Conservation (phyloP, 2,888 invertebrate genomes). For the Drosophila anomalata region DNA sequence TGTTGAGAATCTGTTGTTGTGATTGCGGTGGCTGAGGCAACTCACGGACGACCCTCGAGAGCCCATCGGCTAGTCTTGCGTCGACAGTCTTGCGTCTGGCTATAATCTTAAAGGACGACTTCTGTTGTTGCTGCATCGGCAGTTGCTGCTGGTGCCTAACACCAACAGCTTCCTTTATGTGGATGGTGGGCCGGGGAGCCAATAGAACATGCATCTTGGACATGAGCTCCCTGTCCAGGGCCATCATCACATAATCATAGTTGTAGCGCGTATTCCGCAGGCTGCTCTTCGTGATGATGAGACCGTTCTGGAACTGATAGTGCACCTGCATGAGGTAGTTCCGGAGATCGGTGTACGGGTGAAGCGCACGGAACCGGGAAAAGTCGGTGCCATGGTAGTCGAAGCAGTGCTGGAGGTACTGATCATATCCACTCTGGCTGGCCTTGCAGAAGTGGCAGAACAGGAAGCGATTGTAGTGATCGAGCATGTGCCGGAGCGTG, state of each 20-base stretch:
- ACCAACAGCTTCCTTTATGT: neutral
- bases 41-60: neutral
- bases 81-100: neutral
- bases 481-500: constrained; percentile 83
- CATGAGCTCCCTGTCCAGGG: constrained; percentile 60
- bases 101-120: neutral
- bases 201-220: constrained; percentile 69
- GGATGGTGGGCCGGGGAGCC: constrained; percentile 71
- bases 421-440: constrained; percentile 57
- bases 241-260: constrained; percentile 51
- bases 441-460: constrained; percentile 65
- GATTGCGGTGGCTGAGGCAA: neutral
- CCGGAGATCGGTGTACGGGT: constrained; percentile 53
- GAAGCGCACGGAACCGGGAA: constrained; percentile 54
- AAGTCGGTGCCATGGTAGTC: constrained; percentile 58
- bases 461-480: constrained; percentile 73
- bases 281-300: constrained; percentile 75
- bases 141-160: neutral
- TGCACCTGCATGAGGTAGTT: constrained; percentile 68
- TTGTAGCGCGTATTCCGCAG: constrained; percentile 61
- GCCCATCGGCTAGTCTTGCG: neutral
- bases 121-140: neutral
- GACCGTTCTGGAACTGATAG: constrained; percentile 79
- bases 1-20: neutral
- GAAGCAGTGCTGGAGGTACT: constrained; percentile 79